A percentile compares a stretch with the other conserved stretches of the same genome.
These are phyloP conservation scores for Bufotes viridis DNA, from an alignment of 2,797 vertebrate genomes.

Conservation along the genomic window DNA sequence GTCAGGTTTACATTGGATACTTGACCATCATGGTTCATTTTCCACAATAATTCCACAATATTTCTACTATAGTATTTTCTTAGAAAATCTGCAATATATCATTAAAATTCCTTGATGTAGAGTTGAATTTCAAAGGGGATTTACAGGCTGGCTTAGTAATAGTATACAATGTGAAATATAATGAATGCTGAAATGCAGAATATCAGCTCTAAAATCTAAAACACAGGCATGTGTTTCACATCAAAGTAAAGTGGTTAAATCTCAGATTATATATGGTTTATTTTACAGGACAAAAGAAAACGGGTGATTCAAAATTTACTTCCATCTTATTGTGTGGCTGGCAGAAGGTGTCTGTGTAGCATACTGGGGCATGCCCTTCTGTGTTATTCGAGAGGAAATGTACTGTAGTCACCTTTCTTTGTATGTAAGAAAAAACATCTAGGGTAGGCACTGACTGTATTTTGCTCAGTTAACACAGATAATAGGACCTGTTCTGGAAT, in stretches of 20 bases:
- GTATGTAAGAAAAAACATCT: neutral
- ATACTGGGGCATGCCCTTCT: no score
- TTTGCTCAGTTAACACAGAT: neutral
- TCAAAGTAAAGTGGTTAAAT: constrained; percentile 8
- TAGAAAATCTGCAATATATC: neutral
- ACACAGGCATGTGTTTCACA: constrained; percentile 25
- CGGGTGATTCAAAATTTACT: constrained; percentile 12
- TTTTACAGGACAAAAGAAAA: constrained; percentile 21
- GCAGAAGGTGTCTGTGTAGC: neutral
- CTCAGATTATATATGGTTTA: constrained; percentile 37
- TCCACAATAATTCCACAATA: constrained; percentile 8
- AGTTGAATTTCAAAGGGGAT: constrained; percentile 13
- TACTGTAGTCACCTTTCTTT: neutral
- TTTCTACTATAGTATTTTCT: neutral
- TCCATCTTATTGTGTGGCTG: neutral
- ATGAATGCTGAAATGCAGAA: constrained; percentile 26
- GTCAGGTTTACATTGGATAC: neutral
- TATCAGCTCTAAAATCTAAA: constrained; percentile 35
- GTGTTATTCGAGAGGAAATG: neutral
- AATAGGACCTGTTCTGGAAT: neutral
- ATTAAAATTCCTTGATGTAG: neutral
- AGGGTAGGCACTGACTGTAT: neutral
- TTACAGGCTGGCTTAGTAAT: constrained; percentile 14
- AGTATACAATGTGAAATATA: constrained; percentile 7
- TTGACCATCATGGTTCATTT: neutral